These are phyloP conservation scores for Isurus oxyrinchus DNA, from an alignment of 2,113 vertebrate species.

Conservation along the genomic window DNA sequence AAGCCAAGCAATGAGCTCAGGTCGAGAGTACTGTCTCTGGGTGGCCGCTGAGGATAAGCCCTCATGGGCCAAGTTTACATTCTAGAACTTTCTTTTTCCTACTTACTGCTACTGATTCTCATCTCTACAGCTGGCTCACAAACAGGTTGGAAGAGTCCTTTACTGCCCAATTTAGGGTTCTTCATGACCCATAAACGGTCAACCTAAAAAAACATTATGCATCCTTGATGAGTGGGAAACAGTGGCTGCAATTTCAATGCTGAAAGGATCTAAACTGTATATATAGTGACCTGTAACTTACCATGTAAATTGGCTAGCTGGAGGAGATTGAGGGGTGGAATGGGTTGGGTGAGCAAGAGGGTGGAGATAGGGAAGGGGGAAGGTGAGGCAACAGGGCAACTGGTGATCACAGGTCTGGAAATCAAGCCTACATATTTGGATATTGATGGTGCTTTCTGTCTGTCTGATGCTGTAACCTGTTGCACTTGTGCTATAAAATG, in stretches of 20 bases:
- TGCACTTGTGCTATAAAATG: background rate
- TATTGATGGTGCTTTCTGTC: background rate
- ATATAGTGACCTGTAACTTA: background rate
- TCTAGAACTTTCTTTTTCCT: background rate
- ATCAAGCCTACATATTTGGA: background rate
- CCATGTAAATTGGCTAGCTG: background rate
- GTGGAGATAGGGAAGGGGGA: background rate
- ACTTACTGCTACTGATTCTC: background rate
- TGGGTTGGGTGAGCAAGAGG: background rate
- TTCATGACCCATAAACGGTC: background rate
- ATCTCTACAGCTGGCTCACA: background rate
- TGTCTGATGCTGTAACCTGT: background rate
- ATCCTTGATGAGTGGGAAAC: background rate
- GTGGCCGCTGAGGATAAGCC: background rate
- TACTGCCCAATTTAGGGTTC: background rate
- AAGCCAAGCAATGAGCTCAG: conserved; percentile 83
- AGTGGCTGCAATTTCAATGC: background rate
- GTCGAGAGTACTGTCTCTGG: background rate
- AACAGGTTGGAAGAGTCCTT: background rate
- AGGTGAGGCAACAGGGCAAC: background rate
- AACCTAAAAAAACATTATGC: background rate
- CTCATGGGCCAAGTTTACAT: too few species aligned
- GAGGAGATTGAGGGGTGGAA: background rate
- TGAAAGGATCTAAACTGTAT: background rate
- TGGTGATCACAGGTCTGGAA: background rate